Percentiles rank a stretch among this genome's conserved stretches.
phyloP scores from a whole-genome alignment of 2,888 invertebrate genomes.

The Hymenopus coronatus region DNA sequence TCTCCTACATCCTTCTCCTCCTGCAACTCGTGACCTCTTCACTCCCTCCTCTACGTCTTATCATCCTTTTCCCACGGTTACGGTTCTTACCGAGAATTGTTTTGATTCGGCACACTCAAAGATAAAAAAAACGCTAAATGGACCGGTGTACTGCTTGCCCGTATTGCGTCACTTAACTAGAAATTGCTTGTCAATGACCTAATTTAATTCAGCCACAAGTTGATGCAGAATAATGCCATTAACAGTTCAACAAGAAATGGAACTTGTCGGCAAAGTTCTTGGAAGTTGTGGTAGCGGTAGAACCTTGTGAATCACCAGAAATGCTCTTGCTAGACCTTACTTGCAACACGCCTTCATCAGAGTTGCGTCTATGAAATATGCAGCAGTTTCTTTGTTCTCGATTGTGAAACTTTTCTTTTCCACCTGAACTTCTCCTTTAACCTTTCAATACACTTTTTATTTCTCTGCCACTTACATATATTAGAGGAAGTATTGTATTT shows the following conservation, averaged over 20 bases:
- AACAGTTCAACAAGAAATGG: background rate
- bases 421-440: background rate
- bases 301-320: background rate
- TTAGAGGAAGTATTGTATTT: no score
- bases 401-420: background rate
- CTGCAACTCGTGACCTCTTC: background rate
- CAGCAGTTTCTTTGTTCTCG: background rate
- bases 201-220: background rate
- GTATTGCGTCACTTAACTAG: background rate
- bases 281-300: background rate
- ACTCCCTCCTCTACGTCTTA: background rate
- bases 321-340: background rate
- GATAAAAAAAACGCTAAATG: background rate
- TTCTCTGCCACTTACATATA: no score
- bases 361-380: background rate
- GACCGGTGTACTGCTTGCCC: background rate
- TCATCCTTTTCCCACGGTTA: background rate
- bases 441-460: no score
- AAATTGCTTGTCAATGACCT: background rate
- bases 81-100: no score
- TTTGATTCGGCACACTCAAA: background rate
- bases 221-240: background rate
- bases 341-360: background rate
- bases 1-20: background rate
- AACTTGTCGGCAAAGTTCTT: background rate